Percentiles rank a stretch among this genome's conserved stretches.
These are phyloP conservation scores for Exephanes ischioxanthus DNA, from an alignment of 2,888 invertebrate genomes.

Conservation along the genomic window DNA sequence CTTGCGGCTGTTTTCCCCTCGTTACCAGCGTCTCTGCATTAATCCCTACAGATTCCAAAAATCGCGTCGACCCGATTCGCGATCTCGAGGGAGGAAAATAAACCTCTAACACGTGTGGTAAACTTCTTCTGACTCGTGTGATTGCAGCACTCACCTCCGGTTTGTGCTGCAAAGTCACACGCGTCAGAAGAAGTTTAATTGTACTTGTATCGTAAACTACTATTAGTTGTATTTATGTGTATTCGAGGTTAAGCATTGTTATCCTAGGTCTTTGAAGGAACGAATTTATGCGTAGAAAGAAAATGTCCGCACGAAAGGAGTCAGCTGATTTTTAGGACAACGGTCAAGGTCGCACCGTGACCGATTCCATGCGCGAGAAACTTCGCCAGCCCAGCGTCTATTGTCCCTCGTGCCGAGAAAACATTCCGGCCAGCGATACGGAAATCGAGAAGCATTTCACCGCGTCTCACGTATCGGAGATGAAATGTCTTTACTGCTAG, in stretches of 20 bases:
- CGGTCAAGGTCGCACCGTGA: slow-evolving; percentile 68
- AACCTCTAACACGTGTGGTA: too few relatives aligned
- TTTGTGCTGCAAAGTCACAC: too few relatives aligned
- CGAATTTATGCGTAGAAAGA: not conserved
- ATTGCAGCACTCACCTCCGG: too few relatives aligned
- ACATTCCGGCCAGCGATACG: slow-evolving; percentile 72
- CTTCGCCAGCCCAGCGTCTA: slow-evolving; percentile 73
- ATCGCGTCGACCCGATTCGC: too few relatives aligned
- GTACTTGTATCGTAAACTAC: not conserved
- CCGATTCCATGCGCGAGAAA: slow-evolving; percentile 81
- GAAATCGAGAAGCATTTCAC: slow-evolving; percentile 80
- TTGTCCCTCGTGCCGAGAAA: slow-evolving; percentile 77
- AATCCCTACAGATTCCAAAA: too few relatives aligned
- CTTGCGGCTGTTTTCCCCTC: too few relatives aligned
- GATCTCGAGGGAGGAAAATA: too few relatives aligned
- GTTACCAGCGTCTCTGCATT: too few relatives aligned
- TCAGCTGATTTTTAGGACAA: not conserved
- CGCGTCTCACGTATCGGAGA: slow-evolving; percentile 74
- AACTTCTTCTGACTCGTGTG: too few relatives aligned
- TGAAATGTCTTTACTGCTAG: slow-evolving; percentile 77
- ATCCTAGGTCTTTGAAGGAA: not conserved
- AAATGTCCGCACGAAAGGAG: slow-evolving; percentile 38
- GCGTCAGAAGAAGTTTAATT: too few relatives aligned
- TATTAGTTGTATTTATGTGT: not conserved
- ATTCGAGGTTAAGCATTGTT: not conserved